Percentiles rank a stretch among this genome's conserved stretches.
phyloP scores from a whole-genome alignment of 2,797 vertebrate genomes.

The Gorsachius magnificus region DNA sequence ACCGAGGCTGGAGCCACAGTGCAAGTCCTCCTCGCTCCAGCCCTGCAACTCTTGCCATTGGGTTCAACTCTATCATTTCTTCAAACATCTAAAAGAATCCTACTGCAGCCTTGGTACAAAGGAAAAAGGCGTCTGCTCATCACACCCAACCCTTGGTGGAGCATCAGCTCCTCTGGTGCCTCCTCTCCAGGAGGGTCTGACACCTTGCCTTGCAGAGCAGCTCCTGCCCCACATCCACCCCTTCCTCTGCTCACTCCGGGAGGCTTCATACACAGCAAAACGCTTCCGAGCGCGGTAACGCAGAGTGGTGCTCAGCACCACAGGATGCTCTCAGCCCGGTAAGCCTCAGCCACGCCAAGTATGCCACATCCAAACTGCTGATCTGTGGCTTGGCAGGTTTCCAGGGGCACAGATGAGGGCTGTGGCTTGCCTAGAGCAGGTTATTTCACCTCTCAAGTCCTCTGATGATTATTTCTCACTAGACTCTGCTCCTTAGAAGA shows the following conservation, averaged over 20 bases:
- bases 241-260: rapidly evolving
- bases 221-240: not conserved
- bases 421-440: not conserved
- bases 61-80: not conserved
- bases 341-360: not conserved
- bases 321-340: not conserved
- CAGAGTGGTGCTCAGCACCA: not conserved
- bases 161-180: not conserved
- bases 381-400: not conserved
- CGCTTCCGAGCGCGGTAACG: rapidly evolving
- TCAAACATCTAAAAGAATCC: not conserved
- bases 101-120: not conserved
- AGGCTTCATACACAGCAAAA: rapidly evolving
- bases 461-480: not conserved
- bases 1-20: rapidly evolving
- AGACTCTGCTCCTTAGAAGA: not conserved
- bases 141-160: not conserved
- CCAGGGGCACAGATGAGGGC: not conserved
- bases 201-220: not conserved
- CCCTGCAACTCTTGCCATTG: not conserved
- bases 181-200: not conserved
- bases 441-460: not conserved
- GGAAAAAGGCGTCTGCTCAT: not conserved
- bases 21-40: rapidly evolving
- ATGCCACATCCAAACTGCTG: not conserved